Percentiles rank a stretch among this genome's conserved stretches.
Conservation (phyloP, 1,140 invertebrate genomes). For the Argopecten irradians region DNA sequence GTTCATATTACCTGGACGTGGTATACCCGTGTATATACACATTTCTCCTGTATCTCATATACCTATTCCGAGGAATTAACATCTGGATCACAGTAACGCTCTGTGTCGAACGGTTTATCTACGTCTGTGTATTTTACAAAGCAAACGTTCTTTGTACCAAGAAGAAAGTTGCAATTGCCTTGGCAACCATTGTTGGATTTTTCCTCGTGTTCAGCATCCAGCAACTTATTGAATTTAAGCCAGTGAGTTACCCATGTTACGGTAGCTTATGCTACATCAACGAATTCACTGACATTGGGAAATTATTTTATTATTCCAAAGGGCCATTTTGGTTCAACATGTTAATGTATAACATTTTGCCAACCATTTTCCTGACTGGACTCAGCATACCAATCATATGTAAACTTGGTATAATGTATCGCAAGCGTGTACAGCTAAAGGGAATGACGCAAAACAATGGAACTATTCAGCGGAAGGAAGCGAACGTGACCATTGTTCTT, state of each 20-base stretch:
- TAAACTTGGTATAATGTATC: not conserved
- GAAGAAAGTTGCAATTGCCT: not conserved
- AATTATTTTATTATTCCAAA: not conserved
- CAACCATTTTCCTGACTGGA: not conserved
- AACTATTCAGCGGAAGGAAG: not conserved
- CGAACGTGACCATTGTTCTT: not conserved
- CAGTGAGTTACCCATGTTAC: not conserved
- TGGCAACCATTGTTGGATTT: not conserved
- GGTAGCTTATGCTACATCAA: not conserved
- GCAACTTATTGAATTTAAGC: not conserved
- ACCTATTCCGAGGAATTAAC: not conserved
- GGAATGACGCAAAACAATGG: not conserved
- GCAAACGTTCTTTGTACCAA: not conserved
- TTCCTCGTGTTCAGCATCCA: not conserved
- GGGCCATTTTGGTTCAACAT: not conserved
- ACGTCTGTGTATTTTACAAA: not conserved
- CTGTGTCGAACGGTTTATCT: not conserved
- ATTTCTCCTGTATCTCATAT: not conserved
- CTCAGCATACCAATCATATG: not conserved
- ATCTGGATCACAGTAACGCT: slow-evolving; percentile 7
- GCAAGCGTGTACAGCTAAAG: not conserved
- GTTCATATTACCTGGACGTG: not conserved
- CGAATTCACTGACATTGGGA: not conserved
- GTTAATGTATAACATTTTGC: not conserved
- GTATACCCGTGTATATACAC: not conserved